Conservation (phyloP, 2,113 vertebrate genomes). For the Lagopus leucura region DNA sequence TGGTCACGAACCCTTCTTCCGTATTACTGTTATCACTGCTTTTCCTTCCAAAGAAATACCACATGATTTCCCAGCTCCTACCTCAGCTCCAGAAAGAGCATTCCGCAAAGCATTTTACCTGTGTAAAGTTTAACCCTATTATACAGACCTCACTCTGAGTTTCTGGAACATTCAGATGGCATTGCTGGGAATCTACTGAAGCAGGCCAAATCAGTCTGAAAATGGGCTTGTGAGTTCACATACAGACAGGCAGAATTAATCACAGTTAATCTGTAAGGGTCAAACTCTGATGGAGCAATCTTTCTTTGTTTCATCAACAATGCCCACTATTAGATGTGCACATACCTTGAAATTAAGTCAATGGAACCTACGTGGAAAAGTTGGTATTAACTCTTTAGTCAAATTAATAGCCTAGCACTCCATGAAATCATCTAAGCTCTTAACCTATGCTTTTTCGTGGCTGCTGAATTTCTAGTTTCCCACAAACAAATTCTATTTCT, state of each 20-base stretch:
- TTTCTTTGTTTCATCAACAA: background rate
- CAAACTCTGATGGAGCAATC: background rate
- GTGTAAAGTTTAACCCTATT: background rate
- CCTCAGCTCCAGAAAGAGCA: accelerated
- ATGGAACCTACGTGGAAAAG: background rate
- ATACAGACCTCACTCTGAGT: background rate
- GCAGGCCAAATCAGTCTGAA: background rate
- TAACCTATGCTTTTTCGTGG: background rate
- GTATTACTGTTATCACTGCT: background rate
- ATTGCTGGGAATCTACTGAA: background rate
- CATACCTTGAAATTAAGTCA: background rate
- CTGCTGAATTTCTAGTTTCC: background rate
- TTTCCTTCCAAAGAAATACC: background rate
- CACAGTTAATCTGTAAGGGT: background rate
- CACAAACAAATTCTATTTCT: background rate
- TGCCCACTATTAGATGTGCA: background rate
- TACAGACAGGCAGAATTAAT: background rate
- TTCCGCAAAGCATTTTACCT: background rate
- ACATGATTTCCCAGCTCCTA: background rate
- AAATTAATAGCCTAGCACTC: background rate
- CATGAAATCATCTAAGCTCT: background rate
- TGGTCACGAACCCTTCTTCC: background rate
- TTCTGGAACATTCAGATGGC: background rate
- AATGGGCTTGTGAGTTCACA: background rate
- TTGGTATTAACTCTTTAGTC: background rate